Evolutionary conservation across 2,888 invertebrate species (phyloP).

Genomic region (Tipula vernalis): DNA sequence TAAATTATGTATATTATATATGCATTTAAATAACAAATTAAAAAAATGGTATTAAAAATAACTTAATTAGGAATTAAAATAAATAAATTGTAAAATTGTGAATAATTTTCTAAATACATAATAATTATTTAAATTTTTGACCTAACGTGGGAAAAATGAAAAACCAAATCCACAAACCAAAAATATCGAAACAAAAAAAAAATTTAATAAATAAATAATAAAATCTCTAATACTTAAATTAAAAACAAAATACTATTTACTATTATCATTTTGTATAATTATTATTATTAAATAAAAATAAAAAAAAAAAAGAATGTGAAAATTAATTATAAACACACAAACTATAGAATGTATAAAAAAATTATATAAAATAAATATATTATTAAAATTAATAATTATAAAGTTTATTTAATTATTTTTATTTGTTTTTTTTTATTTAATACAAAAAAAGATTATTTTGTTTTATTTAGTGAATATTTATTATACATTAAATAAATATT

Average conservation of each 20-base stretch:
- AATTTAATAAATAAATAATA: background rate
- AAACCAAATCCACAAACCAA: background rate
- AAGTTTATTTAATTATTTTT: background rate
- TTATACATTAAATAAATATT: no score
- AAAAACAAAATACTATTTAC: background rate
- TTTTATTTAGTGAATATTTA: background rate
- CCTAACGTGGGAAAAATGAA: background rate
- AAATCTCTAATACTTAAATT: background rate
- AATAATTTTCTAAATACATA: background rate
- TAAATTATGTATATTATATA: background rate
- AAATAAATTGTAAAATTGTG: background rate
- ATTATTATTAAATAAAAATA: background rate
- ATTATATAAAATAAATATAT: background rate
- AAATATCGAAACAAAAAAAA: background rate
- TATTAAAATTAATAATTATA: background rate
- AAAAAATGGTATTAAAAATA: background rate
- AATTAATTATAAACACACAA: background rate
- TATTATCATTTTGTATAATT: background rate
- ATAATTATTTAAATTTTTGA: background rate
- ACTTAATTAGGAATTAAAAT: background rate
- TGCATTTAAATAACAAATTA: background rate
- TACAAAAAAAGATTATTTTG: background rate
- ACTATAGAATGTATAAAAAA: background rate
- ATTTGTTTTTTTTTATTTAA: background rate
- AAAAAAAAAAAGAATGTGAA: background rate